Evolutionary conservation across 2,797 vertebrate genomes (phyloP).

Genomic region (Hoplostethus mediterraneus): DNA sequence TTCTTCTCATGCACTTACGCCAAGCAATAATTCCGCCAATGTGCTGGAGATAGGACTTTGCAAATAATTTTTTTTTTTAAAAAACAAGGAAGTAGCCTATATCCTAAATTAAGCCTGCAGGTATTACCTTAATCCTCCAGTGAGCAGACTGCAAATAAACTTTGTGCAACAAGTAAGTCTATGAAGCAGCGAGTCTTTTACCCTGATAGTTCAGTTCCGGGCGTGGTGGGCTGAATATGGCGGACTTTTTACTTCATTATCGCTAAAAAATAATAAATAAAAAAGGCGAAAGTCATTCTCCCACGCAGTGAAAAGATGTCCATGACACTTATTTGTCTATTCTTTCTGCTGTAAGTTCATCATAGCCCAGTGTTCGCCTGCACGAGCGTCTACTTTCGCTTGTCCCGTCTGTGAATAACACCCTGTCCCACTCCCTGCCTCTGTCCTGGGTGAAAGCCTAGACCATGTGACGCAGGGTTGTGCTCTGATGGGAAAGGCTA

Average conservation of each 20-base stretch:
- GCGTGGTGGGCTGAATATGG: constrained; percentile 91
- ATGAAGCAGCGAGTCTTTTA: constrained; percentile 26
- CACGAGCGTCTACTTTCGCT: constrained; percentile 30
- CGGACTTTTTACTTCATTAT: constrained; percentile 77
- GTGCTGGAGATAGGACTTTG: constrained; percentile 14
- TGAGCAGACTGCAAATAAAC: constrained; percentile 42
- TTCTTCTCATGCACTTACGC: neutral
- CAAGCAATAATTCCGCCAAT: neutral
- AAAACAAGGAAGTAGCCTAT: constrained; percentile 23
- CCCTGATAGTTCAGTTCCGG: constrained; percentile 74
- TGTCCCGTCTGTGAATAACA: constrained; percentile 51
- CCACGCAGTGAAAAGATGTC: neutral
- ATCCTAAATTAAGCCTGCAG: neutral
- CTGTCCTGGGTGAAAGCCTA: constrained; percentile 7
- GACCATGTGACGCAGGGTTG: constrained; percentile 81
- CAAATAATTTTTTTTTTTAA: constrained; percentile 14
- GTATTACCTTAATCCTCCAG: constrained; percentile 37
- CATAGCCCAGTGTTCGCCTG: constrained; percentile 18
- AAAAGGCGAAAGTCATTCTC: neutral
- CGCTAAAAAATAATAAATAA: constrained; percentile 31
- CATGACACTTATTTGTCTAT: neutral
- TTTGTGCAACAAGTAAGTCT: constrained; percentile 56
- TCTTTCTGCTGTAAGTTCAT: neutral
- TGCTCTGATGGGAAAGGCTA: constrained; percentile 73
- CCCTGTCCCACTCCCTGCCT: constrained; percentile 26